Percentiles rank a stretch among this genome's conserved stretches.
Evolutionary conservation across 2,797 vertebrate species (phyloP).

Genomic region (Chrysocyon brachyurus): DNA sequence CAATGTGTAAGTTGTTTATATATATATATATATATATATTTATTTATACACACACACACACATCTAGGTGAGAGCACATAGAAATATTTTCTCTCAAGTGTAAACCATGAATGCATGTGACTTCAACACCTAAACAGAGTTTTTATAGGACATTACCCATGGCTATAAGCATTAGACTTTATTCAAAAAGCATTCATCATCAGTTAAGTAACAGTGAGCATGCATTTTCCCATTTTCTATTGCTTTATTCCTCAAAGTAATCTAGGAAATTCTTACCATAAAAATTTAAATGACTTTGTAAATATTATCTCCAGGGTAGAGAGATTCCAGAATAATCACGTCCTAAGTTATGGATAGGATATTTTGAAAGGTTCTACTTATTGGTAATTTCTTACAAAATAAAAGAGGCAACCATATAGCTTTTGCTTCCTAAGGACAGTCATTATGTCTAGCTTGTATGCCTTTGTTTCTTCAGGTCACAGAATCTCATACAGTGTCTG

Average conservation of each 20-base stretch:
- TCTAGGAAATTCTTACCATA: not conserved
- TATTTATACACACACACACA: no score
- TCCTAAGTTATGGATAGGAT: not conserved
- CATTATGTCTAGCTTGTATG: not conserved
- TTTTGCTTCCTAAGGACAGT: not conserved
- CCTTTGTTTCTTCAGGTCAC: not conserved
- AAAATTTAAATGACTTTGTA: not conserved
- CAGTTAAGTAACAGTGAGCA: not conserved
- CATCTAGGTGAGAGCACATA: not conserved
- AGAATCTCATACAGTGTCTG: not conserved
- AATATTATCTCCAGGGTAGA: not conserved
- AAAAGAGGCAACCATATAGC: not conserved
- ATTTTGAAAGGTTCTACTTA: not conserved
- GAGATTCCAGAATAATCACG: not conserved
- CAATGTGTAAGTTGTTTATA: not conserved
- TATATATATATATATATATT: no score
- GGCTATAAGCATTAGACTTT: not conserved
- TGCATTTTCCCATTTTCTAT: not conserved
- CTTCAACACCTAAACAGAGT: not conserved
- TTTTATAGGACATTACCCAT: not conserved
- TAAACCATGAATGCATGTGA: slow-evolving; percentile 34
- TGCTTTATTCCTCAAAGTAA: not conserved
- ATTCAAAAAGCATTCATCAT: not conserved
- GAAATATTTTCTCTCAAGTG: not conserved
- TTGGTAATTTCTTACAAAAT: not conserved